Conservation (phyloP, 2,888 invertebrate genomes). For the Bedellia somnulentella region DNA sequence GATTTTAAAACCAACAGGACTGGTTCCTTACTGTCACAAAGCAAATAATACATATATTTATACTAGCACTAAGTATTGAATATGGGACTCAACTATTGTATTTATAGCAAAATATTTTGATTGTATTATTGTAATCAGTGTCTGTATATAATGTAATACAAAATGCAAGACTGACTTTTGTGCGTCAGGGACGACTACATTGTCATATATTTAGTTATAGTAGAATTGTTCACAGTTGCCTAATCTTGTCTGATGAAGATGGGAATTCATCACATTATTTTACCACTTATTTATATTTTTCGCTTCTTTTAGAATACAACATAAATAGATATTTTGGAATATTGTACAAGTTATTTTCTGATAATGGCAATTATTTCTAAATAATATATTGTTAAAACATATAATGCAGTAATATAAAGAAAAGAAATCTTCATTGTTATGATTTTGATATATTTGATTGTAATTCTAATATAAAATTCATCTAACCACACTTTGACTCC, state of each 20-base stretch:
- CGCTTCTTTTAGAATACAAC: too few relatives aligned
- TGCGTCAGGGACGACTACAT: slow-evolving; percentile 9
- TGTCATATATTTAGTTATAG: neutral
- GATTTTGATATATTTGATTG: too few relatives aligned
- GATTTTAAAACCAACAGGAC: too few relatives aligned
- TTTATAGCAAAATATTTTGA: slow-evolving; percentile 44
- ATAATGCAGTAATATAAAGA: too few relatives aligned
- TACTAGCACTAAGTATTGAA: slow-evolving; percentile 39
- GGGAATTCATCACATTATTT: slow-evolving; percentile 47
- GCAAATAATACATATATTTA: too few relatives aligned
- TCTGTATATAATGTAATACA: slow-evolving; percentile 41
- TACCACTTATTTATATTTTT: too few relatives aligned
- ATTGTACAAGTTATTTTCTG: too few relatives aligned
- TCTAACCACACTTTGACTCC: too few relatives aligned
- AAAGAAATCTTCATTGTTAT: too few relatives aligned
- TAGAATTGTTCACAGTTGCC: slow-evolving; percentile 41
- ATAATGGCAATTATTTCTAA: too few relatives aligned
- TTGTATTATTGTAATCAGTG: slow-evolving; percentile 27
- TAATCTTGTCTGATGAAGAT: slow-evolving; percentile 47
- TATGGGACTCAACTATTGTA: slow-evolving; percentile 57
- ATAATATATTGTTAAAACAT: too few relatives aligned
- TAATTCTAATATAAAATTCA: slow-evolving; percentile 45
- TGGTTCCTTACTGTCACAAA: slow-evolving; percentile 34
- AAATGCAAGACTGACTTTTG: slow-evolving; percentile 44
- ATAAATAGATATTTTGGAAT: too few relatives aligned